These are phyloP conservation scores for Trinorchestia longiramus DNA, from an alignment of 1,140 invertebrate species.

Conservation along the genomic window DNA sequence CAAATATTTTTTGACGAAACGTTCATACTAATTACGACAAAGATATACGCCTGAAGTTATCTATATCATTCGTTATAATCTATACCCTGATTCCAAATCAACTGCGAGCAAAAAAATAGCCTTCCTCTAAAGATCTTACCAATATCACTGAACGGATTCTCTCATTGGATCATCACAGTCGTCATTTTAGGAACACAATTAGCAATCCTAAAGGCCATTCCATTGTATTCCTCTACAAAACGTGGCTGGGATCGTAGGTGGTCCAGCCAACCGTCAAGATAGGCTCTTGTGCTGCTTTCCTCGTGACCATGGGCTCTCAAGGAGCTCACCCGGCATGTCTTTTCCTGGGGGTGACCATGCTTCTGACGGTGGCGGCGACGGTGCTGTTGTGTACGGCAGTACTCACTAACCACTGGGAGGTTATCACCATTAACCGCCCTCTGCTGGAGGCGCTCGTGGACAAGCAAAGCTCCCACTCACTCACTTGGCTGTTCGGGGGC, in stretches of 20 bases:
- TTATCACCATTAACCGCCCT: conserved; percentile 79
- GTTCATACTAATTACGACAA: background rate
- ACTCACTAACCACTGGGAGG: conserved; percentile 89
- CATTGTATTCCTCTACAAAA: background rate
- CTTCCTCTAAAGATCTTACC: background rate
- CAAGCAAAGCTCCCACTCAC: conserved; percentile 68
- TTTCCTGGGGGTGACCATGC: conserved; percentile 71
- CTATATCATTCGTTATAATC: background rate
- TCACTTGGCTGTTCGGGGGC: conserved; percentile 78
- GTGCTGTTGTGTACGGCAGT: conserved; percentile 83
- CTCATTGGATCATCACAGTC: background rate
- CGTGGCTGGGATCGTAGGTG: background rate
- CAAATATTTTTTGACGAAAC: background rate
- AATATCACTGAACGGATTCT: background rate
- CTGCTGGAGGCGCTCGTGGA: conserved; percentile 68
- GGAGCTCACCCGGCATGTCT: conserved; percentile 67
- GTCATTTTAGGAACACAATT: background rate
- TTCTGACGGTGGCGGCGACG: conserved; percentile 77
- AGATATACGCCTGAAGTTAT: background rate
- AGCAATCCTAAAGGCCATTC: background rate
- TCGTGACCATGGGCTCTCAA: conserved; percentile 61
- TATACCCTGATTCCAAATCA: background rate
- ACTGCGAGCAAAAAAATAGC: background rate
- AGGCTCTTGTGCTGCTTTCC: conserved; percentile 38
- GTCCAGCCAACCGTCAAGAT: conserved; percentile 45